Evolutionary conservation across 2,888 invertebrate genomes (phyloP), one percentile per base, ranked within the genome.

Genomic region (Erebia ligea): DNA sequence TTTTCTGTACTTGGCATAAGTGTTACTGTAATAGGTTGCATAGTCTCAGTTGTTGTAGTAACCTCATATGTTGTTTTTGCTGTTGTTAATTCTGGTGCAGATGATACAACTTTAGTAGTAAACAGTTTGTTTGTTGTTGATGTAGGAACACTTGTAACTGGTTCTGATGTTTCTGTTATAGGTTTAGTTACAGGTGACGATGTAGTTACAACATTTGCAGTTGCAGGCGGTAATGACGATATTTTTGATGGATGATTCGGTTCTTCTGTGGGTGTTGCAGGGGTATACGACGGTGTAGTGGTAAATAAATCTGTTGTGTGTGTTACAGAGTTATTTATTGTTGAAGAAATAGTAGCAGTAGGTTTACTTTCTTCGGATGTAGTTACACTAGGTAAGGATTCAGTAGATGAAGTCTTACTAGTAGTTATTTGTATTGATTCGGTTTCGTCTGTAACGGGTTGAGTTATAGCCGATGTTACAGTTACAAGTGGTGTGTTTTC

Each of bases 221-320:
- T 65, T n/a, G 42, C 10, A 15, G 71, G 45, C 19, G 58, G 62
- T 58, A 54, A 42, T 54, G 70, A 17, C 17, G 58, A 40, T 40
- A n/a, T 59, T n/a, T 59, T 34, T 40, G 34, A 34, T 17, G 40
- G 9, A 34, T 8, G 0, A 34, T 9, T 25, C 15, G 15, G 58
- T 15, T 40, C n/a, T 58, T 17, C 52, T 17, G 52, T 52, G 9
- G 48, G 6, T 58, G 57, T n/a, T 52, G 8, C 15, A 52, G 8
- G n/a, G 52, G 6, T 56, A 13, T 13, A 11, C 13, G 45, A 45
- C 3, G 11, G 13, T 45, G 13, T 45, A 13, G 45, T 11, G 2
- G 45, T 45, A 11, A 11, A 11, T 11, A 45, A 45, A 13, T 52
- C 52, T 52, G 52, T 17, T 17, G 52, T 52, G 8, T 52, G 9